Percentiles rank a stretch among this genome's conserved stretches.
Conservation (phyloP, 1,140 invertebrate species). For the Drosophila chauvacae region DNA sequence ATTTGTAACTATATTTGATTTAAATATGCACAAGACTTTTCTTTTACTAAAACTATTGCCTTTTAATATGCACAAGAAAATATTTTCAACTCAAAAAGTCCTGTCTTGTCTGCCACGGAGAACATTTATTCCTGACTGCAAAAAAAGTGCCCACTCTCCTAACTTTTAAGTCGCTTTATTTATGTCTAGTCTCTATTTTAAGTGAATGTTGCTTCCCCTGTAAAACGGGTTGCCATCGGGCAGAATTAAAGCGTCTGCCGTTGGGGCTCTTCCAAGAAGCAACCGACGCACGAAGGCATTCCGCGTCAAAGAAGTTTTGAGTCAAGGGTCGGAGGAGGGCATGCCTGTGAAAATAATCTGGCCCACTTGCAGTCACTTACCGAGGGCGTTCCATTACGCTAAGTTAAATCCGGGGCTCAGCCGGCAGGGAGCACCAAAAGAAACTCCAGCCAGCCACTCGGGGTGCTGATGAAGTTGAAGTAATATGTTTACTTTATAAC, state of each 20-base stretch:
- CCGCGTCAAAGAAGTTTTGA: conserved; percentile 7
- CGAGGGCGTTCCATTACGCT: conserved; percentile 29
- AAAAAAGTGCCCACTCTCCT: neutral
- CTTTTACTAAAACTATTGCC: neutral
- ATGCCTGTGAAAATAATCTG: conserved; percentile 42
- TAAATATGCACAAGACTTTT: neutral
- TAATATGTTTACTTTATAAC: conserved; percentile 77
- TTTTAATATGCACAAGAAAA: neutral
- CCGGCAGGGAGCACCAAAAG: neutral
- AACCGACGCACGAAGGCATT: neutral
- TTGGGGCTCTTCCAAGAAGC: neutral
- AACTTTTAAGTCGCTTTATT: neutral
- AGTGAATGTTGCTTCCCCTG: neutral
- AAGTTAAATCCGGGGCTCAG: conserved; percentile 34
- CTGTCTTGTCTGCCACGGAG: neutral
- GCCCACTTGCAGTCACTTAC: conserved; percentile 14
- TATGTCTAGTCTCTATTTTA: neutral
- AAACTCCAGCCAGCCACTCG: neutral
- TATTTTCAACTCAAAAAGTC: too few relatives aligned
- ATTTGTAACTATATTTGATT: neutral
- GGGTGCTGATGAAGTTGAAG: conserved; percentile 35
- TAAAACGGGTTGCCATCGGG: neutral
- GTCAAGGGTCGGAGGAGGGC: neutral
- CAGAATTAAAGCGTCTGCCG: conserved; percentile 1
- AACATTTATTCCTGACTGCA: neutral